Conservation (phyloP, 1,140 invertebrate species). For the Anoplophora glabripennis region DNA sequence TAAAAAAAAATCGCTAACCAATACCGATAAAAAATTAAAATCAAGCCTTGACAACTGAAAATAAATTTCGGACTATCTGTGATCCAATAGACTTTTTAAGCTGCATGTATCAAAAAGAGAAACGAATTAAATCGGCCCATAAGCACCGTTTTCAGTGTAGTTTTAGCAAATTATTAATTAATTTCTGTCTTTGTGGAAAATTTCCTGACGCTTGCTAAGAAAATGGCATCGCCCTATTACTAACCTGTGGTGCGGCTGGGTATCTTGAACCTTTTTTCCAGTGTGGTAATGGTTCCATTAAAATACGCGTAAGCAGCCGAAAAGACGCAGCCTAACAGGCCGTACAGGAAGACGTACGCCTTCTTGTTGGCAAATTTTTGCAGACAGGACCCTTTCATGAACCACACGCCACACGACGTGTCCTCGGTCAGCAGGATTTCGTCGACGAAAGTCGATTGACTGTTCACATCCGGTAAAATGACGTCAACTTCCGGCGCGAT, state of each 20-base stretch:
- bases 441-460: not conserved
- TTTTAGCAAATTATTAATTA: no score
- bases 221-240: constrained; percentile 16
- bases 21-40: no score
- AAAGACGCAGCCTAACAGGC: constrained; percentile 69
- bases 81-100: no score
- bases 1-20: no score
- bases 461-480: not conserved
- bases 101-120: no score
- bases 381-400: constrained; percentile 55
- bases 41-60: no score
- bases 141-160: no score
- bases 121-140: no score
- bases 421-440: constrained; percentile 48
- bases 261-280: constrained; percentile 80
- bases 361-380: constrained; percentile 74
- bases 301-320: constrained; percentile 75
- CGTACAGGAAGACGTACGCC: constrained; percentile 70
- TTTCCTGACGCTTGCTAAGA: no score
- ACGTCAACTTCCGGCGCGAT: not conserved
- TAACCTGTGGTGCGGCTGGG: constrained; percentile 71
- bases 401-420: constrained; percentile 63
- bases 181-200: no score
- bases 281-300: constrained; percentile 73
- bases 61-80: no score